Percentiles rank a stretch among this genome's conserved stretches.
Conservation (phyloP, 2,888 invertebrate genomes). For the Tetheella fluctuosa region DNA sequence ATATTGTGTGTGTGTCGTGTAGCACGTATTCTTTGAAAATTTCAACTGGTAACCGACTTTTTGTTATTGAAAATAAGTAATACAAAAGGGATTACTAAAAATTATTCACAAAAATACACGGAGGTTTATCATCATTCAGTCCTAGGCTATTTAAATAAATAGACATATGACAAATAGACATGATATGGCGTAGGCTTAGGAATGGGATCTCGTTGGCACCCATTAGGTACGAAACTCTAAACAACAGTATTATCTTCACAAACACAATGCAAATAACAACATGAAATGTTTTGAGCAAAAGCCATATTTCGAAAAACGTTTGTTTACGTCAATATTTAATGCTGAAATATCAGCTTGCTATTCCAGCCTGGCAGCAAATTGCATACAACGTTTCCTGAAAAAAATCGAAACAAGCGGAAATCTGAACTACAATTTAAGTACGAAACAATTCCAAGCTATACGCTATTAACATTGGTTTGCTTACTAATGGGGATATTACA, state of each 20-base stretch:
- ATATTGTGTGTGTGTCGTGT: no score
- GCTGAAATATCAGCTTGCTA: slow-evolving; percentile 1
- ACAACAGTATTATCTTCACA: neutral
- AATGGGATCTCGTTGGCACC: no score
- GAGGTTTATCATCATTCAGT: no score
- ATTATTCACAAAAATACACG: no score
- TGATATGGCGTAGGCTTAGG: no score
- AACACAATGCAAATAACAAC: neutral
- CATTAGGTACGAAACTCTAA: no score
- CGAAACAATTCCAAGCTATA: neutral
- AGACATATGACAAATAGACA: no score
- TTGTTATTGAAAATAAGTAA: no score
- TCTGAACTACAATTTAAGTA: neutral
- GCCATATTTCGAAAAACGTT: neutral
- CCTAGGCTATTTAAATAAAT: no score
- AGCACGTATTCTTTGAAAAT: no score
- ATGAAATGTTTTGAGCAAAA: neutral
- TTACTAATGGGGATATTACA: neutral
- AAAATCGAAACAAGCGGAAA: neutral
- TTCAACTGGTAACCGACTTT: no score
- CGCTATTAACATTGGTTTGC: neutral
- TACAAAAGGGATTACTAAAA: no score
- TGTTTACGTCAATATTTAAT: slow-evolving; percentile 1
- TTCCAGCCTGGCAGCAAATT: neutral
- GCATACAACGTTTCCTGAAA: slow-evolving; percentile 1